Percentiles rank a stretch among this genome's conserved stretches.
Evolutionary conservation across 2,797 vertebrate species (phyloP).

Genomic region (Cheirogaleus major): DNA sequence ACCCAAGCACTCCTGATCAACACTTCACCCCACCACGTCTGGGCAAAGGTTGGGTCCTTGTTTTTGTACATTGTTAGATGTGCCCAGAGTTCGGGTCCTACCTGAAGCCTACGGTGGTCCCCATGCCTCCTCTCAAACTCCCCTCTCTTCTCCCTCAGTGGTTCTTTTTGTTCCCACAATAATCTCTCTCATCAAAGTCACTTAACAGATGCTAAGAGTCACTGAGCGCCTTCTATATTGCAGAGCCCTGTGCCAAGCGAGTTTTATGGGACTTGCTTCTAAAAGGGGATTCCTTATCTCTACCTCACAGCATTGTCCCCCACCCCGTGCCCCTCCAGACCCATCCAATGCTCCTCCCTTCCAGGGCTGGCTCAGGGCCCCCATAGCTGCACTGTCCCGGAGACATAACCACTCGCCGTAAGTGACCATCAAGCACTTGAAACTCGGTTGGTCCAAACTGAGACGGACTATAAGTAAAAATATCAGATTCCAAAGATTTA

Average conservation of each 20-base stretch:
- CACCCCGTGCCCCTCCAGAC: too few relatives aligned
- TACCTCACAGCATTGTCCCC: background rate
- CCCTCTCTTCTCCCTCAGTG: background rate
- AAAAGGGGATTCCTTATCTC: background rate
- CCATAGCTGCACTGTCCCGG: accelerated
- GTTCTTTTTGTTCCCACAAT: background rate
- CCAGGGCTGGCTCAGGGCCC: background rate
- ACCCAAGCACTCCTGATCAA: background rate
- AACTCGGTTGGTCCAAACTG: background rate
- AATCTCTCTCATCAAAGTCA: background rate
- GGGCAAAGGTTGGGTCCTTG: background rate
- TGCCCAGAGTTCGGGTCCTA: background rate
- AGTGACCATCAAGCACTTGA: background rate
- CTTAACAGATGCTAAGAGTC: background rate
- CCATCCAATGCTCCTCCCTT: background rate
- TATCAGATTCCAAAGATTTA: background rate
- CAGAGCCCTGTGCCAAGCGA: background rate
- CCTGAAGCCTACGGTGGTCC: background rate
- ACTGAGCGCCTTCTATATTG: accelerated
- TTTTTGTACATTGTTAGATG: background rate
- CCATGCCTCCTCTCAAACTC: background rate
- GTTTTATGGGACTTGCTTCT: background rate
- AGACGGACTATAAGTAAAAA: background rate
- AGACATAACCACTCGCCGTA: accelerated
- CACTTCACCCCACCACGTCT: background rate